Base-by-base conservation (phyloP, 2,113 vertebrate species). In the Takifugu bimaculatus region DNA sequence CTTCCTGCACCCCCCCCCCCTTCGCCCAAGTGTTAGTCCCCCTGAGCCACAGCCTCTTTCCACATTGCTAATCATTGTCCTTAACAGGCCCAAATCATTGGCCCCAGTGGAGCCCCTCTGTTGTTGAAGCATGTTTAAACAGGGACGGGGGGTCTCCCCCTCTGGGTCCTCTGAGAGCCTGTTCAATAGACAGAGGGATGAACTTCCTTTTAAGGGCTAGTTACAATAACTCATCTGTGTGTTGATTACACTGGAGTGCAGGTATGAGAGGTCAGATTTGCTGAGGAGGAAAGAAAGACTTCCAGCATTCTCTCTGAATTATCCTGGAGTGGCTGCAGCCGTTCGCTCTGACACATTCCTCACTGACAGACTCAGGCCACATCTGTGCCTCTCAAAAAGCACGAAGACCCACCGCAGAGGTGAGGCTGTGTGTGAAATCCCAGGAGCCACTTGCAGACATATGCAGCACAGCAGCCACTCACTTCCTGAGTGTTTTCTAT, bases 191-290 rank as follows among this genome's bases (percentile, higher is more conserved):
- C 81, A 70, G 80, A 80, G 83, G 68, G 81, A 79, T 70, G 78
- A 57, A 70, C 83, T 87, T 83, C 90, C 89, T 89, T 90, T 90
- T 91, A 91, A 83, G 89, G 88, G 58, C 79, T 84, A 80, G 80
- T 83, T 63, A 68, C 65, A 66, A 68, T 74, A 84, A 74, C 69
- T 35, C 5, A 78, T 84, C 74, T 83, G 75, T 70, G 76, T 63
- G 59, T 60, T 68, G 49, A 9, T 59, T 78, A 65, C 66, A 60
- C 14, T 66, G 32, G 50, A 81, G 72, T 20, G 20, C 20, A 20
- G 20, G 20, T 20, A 20, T 20, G 20, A 20, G 20, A 20, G 20
- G 20, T 20, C 20, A 20, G 20, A 20, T 20, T 20, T 20, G 20
- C 20, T 20, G 20, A 20, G 20, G 20, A 20, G 20, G 20, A 20